Conservation (phyloP, 1,140 invertebrate species). For the Cylas formicarius region DNA sequence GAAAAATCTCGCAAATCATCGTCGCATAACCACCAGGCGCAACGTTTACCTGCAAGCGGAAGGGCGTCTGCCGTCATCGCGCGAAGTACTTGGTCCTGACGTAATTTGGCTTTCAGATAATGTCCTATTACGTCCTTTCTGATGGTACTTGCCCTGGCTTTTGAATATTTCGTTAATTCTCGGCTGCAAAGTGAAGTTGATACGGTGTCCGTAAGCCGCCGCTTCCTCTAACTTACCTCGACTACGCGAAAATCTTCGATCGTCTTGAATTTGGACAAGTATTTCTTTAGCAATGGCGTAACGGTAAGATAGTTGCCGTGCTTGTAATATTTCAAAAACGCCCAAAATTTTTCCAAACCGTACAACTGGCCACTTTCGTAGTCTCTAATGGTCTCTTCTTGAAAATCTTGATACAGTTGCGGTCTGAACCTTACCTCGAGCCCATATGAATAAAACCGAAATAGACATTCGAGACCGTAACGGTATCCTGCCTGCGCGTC, state of each 20-base stretch:
- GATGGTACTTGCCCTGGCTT: constrained; percentile 16
- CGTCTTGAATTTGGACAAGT: constrained; percentile 83
- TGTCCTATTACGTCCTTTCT: constrained; percentile 27
- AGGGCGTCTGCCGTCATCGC: constrained; percentile 21
- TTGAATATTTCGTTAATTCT: constrained; percentile 28
- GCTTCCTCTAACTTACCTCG: constrained; percentile 45
- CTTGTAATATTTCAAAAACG: constrained; percentile 93
- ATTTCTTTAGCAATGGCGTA: constrained; percentile 68
- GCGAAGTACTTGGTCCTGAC: constrained; percentile 18
- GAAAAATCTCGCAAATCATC: constrained; percentile 6
- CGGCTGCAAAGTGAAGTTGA: constrained; percentile 24
- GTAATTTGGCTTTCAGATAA: constrained; percentile 28
- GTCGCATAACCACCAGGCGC: constrained; percentile 3
- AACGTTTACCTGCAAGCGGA: constrained; percentile 25
- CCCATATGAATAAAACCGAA: constrained; percentile 98
- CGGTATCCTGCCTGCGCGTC: constrained; percentile 87
- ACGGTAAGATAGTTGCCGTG: constrained; percentile 71
- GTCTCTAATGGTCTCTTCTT: constrained; percentile 86
- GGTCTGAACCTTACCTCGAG: constrained; percentile 91
- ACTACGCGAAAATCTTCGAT: constrained; percentile 90
- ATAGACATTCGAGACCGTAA: constrained; percentile 91
- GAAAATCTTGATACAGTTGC: constrained; percentile 92
- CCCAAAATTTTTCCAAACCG: constrained; percentile 98
- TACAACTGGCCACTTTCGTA: constrained; percentile 92
- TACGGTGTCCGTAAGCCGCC: neutral